Base-by-base conservation (phyloP, 2,797 vertebrate genomes). In the Amniataba percoides region DNA sequence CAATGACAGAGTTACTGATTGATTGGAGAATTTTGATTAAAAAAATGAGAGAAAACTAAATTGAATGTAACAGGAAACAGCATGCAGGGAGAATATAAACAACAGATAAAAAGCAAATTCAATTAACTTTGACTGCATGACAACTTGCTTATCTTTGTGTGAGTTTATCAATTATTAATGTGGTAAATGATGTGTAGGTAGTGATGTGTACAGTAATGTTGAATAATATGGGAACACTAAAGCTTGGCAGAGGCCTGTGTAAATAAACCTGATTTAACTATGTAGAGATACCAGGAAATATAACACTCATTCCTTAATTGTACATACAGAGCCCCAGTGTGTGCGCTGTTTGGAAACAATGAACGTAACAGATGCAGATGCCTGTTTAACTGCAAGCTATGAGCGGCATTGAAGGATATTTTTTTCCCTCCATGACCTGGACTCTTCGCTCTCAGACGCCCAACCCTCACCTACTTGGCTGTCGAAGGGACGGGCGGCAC, bases 221-320 rank as follows among this genome's bases (percentile, higher is more conserved):
- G 39, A 21, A 66, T 46, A 40, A 59, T 36, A 59, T 25, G 25
- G 15, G 58, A 76, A 31, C 42, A 48, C 19, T 42, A n/a, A 71
- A 61, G 46, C 46, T 34, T 42, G 48, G 70, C 25, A 27, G 21
- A 63, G 10, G n/a, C 11, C 64, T 77, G 55, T 58, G 55, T 42
- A 83, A 87, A 87, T 74, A 80, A 81, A 86, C 52, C 39, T 59
- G 34, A 69, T 61, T 71, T 62, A 34, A 77, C 66, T 60, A 60
- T 62, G 63, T 9, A 36, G 58, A 73, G 36, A 71, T 31, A 59
- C 31, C 62, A 80, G 39, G 51, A 70, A 72, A 83, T 77, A 2
- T 64, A 67, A 78, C 39, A 60, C 56, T 27, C 27, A n/a, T n/a
- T n/a, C n/a, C n/a, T n/a, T n/a, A n/a, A n/a, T n/a, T n/a, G n/a